These are phyloP conservation scores for Zootoca vivipara DNA, from an alignment of 2,113 vertebrate species.

Conservation along the genomic window DNA sequence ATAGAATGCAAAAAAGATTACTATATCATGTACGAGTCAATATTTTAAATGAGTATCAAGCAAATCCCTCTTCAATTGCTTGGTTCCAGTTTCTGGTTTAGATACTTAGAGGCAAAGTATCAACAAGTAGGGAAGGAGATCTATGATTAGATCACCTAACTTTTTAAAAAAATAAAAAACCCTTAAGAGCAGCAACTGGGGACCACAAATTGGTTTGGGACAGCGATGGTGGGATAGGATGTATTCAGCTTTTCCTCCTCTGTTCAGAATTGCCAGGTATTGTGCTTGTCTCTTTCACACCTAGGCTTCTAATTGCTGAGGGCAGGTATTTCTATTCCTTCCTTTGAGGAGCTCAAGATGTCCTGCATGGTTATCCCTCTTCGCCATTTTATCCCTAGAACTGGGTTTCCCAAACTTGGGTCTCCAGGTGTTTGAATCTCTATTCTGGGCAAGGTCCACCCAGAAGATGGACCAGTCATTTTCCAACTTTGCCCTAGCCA, in stretches of 20 bases:
- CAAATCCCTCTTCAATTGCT: background rate
- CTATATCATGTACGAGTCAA: background rate
- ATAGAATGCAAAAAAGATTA: background rate
- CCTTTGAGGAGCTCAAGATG: too few species aligned
- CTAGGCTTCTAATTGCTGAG: too few species aligned
- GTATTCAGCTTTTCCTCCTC: background rate
- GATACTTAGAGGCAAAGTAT: background rate
- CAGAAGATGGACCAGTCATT: background rate
- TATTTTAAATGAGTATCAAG: background rate
- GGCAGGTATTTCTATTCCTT: too few species aligned
- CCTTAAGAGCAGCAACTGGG: background rate
- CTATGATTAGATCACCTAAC: background rate
- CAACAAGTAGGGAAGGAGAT: background rate
- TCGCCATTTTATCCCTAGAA: too few species aligned
- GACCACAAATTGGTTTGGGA: background rate
- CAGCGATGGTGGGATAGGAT: background rate
- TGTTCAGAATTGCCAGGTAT: background rate
- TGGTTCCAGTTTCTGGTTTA: background rate
- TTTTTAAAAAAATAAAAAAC: background rate
- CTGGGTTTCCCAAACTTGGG: too few species aligned
- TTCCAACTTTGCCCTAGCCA: background rate
- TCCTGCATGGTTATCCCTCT: too few species aligned
- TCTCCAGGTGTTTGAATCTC: background rate
- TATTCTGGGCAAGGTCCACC: background rate
- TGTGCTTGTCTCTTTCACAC: background rate